These are phyloP conservation scores for Cliona cf. orientalis DNA, from an alignment of 37 sponge, comb jelly and placozoan genomes.

Conservation along the genomic window DNA sequence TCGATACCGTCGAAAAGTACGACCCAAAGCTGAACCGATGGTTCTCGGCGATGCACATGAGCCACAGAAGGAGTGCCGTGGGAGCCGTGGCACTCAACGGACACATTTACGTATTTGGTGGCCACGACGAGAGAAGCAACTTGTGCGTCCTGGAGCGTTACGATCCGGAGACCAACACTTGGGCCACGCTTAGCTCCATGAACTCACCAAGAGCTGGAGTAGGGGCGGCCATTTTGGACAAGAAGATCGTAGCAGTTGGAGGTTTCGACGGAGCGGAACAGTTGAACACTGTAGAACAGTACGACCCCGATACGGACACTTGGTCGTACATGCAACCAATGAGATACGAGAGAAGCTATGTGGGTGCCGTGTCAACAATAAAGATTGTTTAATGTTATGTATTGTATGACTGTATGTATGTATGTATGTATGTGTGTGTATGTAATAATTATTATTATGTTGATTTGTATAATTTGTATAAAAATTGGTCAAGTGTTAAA, in stretches of 20 bases:
- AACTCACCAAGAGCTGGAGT: conserved; percentile 48
- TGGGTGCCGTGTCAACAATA: conserved; percentile 27
- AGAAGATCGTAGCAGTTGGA: conserved; percentile 43
- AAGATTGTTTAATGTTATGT: conserved; percentile 26
- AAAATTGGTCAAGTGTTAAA: too few relatives aligned
- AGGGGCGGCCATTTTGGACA: conserved; percentile 27
- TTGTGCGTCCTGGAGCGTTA: conserved; percentile 38
- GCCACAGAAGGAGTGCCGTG: conserved; percentile 41
- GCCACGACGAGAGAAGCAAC: conserved; percentile 35
- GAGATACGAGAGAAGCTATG: conserved; percentile 49
- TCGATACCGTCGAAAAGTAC: conserved; percentile 64
- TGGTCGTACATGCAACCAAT: conserved; percentile 33
- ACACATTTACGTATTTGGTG: conserved; percentile 44
- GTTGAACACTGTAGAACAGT: conserved; percentile 40
- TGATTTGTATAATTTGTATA: too few relatives aligned
- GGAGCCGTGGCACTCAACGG: conserved; percentile 9
- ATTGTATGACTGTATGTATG: background rate
- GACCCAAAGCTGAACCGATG: conserved; percentile 29
- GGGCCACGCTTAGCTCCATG: conserved; percentile 33
- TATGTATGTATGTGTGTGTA: background rate
- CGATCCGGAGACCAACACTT: conserved; percentile 1
- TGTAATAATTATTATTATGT: too few relatives aligned
- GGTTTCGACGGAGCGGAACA: conserved; percentile 51
- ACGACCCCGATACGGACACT: conserved; percentile 20
- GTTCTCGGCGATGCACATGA: conserved; percentile 44